Evolutionary conservation across 2,113 vertebrate genomes (phyloP), one percentile per base, ranked within the genome.

Genomic region (Redunca redunca): DNA sequence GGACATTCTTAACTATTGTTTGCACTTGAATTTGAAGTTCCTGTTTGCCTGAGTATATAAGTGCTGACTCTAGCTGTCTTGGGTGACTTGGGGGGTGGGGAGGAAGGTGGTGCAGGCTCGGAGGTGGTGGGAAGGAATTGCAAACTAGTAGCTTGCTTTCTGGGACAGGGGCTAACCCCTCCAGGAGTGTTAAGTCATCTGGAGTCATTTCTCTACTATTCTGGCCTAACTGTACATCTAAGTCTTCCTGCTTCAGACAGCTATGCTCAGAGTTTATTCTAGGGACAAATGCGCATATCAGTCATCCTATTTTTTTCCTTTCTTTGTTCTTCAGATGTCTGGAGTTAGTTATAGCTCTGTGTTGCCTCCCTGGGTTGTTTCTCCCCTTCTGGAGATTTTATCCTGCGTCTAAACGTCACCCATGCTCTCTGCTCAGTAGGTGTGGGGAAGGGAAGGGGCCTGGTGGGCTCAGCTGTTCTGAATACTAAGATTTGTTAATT

Each of bases 21-120:
- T 95, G 92, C 46, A 36, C 46, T 97, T 98, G 46, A 97, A 80
- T 95, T 85, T 85, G 83, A 83, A 96, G 89, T 36, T 94, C 50
- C 55, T 67, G 1, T 87, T 94, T 93, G 33, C 58, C 46, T 58
- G 16, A 93, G 67, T 86, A 13, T 53, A n/a, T 71, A 92, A 95
- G 23, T 46, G 67, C 84, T 74, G 40, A 57, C 48, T 88, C 52
- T 85, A 97, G 40, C 46, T 90, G 46, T 48, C 40, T 84, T 26
- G 8, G 15, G 55, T 52, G 78, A 77, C 4, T 89, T 55, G 6
- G 6, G 2, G 9, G 7, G 13, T 12, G 0, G 23, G 13, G 36
- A 0, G 16, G 52, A 3, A 21, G 10, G 36, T 33, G 28, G 36
- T 74, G 71, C 21, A 43, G 71, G 36, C 36, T 26, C 21, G 12